phyloP scores from a whole-genome alignment of 2,797 vertebrate genomes.

The Halcyon chelicuti region DNA sequence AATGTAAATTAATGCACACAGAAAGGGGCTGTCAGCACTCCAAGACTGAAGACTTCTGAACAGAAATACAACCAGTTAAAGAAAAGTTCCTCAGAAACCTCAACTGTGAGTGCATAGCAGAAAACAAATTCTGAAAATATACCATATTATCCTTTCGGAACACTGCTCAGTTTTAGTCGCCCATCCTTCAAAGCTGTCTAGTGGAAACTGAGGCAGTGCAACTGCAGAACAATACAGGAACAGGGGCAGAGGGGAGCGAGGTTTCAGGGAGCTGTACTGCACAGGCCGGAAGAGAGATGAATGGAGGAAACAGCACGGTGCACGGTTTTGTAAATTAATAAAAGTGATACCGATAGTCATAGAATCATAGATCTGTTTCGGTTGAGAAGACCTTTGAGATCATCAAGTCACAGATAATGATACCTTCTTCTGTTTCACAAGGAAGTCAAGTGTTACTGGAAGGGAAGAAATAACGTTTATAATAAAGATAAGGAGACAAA shows the following conservation, averaged over 20 bases:
- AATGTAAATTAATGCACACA: not conserved
- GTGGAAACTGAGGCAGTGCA: not conserved
- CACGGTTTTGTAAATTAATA: not conserved
- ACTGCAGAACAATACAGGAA: not conserved
- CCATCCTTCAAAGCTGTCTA: not conserved
- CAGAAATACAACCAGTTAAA: not conserved
- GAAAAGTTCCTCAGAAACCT: not conserved
- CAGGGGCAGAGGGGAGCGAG: not conserved
- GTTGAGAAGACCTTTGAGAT: too few relatives aligned
- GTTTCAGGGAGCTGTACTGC: not conserved
- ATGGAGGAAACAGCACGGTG: not conserved
- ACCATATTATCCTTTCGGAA: not conserved
- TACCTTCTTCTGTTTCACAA: not conserved
- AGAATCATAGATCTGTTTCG: too few relatives aligned
- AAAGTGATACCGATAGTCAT: not conserved
- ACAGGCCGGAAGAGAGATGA: not conserved
- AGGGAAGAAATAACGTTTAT: not conserved
- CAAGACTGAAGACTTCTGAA: not conserved
- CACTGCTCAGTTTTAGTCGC: not conserved
- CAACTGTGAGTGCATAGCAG: not conserved
- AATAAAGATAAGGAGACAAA: not conserved
- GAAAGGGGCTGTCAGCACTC: not conserved
- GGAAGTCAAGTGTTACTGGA: not conserved
- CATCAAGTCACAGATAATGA: not conserved
- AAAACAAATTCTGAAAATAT: not conserved